Percentiles rank a stretch among this genome's conserved stretches.
Evolutionary conservation across 1,140 invertebrate genomes (phyloP).

Genomic region (Microplitis mediator): DNA sequence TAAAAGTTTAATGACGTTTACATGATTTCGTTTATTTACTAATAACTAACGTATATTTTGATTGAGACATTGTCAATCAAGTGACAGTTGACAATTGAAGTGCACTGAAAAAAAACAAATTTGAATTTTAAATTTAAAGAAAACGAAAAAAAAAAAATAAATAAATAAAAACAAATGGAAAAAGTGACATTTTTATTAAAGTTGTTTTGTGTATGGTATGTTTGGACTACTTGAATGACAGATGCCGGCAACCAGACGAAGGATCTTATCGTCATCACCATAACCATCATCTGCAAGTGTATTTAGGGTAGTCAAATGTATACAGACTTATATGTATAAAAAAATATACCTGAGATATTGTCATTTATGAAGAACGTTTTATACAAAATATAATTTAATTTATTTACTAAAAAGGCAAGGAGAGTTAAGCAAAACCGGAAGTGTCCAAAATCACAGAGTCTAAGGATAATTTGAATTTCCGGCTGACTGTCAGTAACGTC

Average conservation of each 20-base stretch:
- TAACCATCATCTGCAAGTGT: neutral
- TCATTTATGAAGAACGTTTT: neutral
- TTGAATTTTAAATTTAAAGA: no score
- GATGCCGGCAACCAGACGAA: neutral
- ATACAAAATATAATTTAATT: neutral
- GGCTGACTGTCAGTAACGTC: conserved; percentile 15
- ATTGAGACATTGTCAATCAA: no score
- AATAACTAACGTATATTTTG: no score
- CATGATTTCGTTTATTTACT: no score
- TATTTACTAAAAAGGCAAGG: neutral
- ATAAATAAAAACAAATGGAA: neutral
- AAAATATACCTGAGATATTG: neutral
- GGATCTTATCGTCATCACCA: neutral
- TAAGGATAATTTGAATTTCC: conserved; percentile 27
- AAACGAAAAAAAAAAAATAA: neutral
- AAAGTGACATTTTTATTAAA: neutral
- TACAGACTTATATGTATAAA: neutral
- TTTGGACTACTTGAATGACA: neutral
- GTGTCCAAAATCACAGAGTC: conserved; percentile 23
- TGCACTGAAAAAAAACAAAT: no score
- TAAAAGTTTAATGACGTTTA: no score
- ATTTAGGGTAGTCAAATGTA: neutral
- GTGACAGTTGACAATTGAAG: no score
- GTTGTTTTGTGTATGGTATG: neutral
- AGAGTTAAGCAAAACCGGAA: conserved; percentile 14